These are phyloP conservation scores for Ladona fulva DNA, from an alignment of 1,140 invertebrate species.

Conservation along the genomic window DNA sequence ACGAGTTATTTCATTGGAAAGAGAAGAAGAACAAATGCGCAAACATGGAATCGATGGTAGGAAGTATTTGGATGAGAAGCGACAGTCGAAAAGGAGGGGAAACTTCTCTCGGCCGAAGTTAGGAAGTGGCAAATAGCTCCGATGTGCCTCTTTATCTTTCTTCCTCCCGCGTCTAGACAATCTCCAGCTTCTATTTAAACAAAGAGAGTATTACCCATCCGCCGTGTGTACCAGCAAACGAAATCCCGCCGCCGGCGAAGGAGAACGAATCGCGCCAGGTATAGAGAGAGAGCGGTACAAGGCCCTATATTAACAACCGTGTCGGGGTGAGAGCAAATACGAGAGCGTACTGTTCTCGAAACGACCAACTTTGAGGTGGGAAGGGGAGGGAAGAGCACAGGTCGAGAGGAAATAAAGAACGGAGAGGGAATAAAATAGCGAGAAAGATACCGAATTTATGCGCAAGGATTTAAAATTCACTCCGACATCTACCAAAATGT, in stretches of 20 bases:
- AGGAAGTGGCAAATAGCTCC: too few relatives aligned
- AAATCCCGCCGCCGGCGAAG: neutral
- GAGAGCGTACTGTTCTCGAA: neutral
- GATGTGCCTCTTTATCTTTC: too few relatives aligned
- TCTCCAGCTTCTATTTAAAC: neutral
- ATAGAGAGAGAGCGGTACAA: neutral
- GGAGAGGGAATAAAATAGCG: neutral
- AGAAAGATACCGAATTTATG: too few relatives aligned
- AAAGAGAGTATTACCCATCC: neutral
- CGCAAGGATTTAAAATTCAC: too few relatives aligned
- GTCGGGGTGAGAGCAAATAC: slow-evolving; percentile 1
- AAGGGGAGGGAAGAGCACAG: neutral
- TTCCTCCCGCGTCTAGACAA: neutral
- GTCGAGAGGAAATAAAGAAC: neutral
- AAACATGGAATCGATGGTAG: too few relatives aligned
- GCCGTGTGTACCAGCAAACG: neutral
- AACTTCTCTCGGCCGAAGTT: too few relatives aligned
- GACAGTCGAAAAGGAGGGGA: too few relatives aligned
- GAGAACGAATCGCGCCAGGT: neutral
- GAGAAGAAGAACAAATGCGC: too few relatives aligned
- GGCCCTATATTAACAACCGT: slow-evolving; percentile 8
- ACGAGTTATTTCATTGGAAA: too few relatives aligned
- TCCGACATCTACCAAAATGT: too few relatives aligned
- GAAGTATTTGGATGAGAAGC: too few relatives aligned
- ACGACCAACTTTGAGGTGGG: slow-evolving; percentile 4